Evolutionary conservation across 2,888 invertebrate species (phyloP).

Genomic region (Cenopis cana): DNA sequence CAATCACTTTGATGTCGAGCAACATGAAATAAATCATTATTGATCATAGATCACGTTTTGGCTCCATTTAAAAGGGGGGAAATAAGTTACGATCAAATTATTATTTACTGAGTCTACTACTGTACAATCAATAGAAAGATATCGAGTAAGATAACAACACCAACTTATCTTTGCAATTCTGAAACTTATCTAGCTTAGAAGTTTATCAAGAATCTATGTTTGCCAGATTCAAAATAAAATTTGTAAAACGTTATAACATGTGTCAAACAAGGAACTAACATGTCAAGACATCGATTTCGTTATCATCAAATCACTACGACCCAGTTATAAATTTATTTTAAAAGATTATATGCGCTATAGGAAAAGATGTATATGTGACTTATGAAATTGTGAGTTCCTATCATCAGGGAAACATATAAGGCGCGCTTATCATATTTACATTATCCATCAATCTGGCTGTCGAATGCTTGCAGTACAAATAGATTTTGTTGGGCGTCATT

Average conservation of each 20-base stretch:
- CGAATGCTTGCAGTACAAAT: conserved; percentile 58
- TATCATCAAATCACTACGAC: conserved; percentile 40
- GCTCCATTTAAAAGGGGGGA: conserved; percentile 13
- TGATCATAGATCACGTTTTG: conserved; percentile 20
- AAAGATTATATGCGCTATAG: conserved; percentile 5
- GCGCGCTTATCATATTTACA: conserved; percentile 54
- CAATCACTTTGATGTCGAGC: conserved; percentile 19
- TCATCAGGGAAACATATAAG: conserved; percentile 41
- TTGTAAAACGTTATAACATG: conserved; percentile 34
- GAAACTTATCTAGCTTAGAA: background rate
- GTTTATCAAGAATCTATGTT: background rate
- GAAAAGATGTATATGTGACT: background rate
- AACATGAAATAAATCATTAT: conserved; percentile 25
- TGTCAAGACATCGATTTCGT: conserved; percentile 43
- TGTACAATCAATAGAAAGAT: conserved; percentile 31
- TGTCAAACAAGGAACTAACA: conserved; percentile 41
- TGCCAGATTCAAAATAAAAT: conserved; percentile 5
- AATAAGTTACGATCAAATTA: conserved; percentile 14
- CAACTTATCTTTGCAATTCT: conserved; percentile 7
- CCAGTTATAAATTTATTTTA: conserved; percentile 10
- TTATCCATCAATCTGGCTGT: conserved; percentile 58
- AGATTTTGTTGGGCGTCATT: conserved; percentile 60
- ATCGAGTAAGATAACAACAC: conserved; percentile 27
- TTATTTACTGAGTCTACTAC: conserved; percentile 16
- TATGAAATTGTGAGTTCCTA: background rate